Evolutionary conservation across 1,140 invertebrate genomes (phyloP), one percentile per base, ranked within the genome.

Genomic region (Vollenhovia emeryi): DNA sequence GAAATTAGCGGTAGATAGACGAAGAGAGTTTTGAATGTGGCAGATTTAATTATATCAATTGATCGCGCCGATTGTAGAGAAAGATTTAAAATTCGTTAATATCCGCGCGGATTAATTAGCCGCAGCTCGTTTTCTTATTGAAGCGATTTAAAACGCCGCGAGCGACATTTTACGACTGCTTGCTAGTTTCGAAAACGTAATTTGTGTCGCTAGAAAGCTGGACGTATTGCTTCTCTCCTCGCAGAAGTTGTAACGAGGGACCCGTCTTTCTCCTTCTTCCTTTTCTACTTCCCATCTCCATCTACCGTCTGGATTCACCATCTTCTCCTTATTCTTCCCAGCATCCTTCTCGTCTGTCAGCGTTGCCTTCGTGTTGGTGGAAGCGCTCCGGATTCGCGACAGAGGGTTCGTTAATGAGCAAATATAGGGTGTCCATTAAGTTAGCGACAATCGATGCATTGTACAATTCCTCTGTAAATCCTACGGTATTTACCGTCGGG

Each of bases 361-460:
- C 88, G 84, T 88, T 87, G 59, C 84, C 69, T 78, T 52, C 90
- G 88, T 88, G 85, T 87, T 90, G 85, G 89, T 90, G 86, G 87
- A 90, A 92, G 89, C 90, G 92, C 88, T 89, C 79, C 69, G 73
- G 86, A 91, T 89, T 92, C 92, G 92, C 89, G 90, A 92, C 92
- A 87, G 91, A 93, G 91, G 92, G 92, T 91, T 92, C 91, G 87
- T 92, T 94, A 94, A 93, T 93, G 91, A 93, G 91, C 91, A 93
- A 92, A 93, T 91, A 93, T 90, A 91, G 90, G 86, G 89, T 90
- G 89, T 90, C 92, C 91, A 93, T 93, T 93, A 91, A 92, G 86
- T 93, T 84, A 85, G 62, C 87, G 88, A 83, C 87, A 90, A 90
- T 88, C 88, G 82, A 86, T 59, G 66, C 71, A 79, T 87, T 66